Base-by-base conservation (phyloP, 2,888 invertebrate species). In the Tillus elongatus region DNA sequence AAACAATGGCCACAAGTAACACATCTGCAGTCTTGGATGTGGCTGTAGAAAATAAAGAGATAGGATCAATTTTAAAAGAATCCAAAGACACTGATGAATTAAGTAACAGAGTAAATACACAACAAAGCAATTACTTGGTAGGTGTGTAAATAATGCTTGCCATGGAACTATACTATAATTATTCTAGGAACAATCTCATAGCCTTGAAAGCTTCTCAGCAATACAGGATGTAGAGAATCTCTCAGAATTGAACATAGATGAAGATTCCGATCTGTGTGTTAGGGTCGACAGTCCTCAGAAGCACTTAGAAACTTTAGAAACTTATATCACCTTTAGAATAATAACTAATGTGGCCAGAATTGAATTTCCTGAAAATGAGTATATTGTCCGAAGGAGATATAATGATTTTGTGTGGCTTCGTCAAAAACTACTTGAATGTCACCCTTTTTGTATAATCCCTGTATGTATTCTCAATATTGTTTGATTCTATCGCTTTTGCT, bases 211-310 rank as follows among this genome's bases (percentile, higher is more conserved):
- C 52, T 74, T 75, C 51, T 74, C 74, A 2, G 73, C 74, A 13
- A 62, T 75, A 39, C 71, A 72, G 28, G 74, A 75, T 44, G 69
- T 72, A 30, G 74, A 74, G 47, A 68, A 63, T 39, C 50, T 70
- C 26, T 69, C 71, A 0, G 73, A 74, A 45, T 63, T 72, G 42
- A 70, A 70, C 43, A 57, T 69, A 46, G 74, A 74, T 48, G 69
- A 67, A 43, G 61, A 68, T 36, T 63, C 70, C 3, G 80, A 81
- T 55, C 58, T 81, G 10, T 74, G 74, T 57, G 74, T 80, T 2
- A 70, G 73, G 59, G 77, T 82, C 16, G 82, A 82, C 53, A 79
- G 75, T 62, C 82, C 82, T 3, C 80, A 82, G 52, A 82, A 82
- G 56, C 79, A 81, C 61, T 66, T 77, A 30, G 78, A 79, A 49